Evolutionary conservation across 2,113 vertebrate species (phyloP).

Genomic region (Astur gentilis): DNA sequence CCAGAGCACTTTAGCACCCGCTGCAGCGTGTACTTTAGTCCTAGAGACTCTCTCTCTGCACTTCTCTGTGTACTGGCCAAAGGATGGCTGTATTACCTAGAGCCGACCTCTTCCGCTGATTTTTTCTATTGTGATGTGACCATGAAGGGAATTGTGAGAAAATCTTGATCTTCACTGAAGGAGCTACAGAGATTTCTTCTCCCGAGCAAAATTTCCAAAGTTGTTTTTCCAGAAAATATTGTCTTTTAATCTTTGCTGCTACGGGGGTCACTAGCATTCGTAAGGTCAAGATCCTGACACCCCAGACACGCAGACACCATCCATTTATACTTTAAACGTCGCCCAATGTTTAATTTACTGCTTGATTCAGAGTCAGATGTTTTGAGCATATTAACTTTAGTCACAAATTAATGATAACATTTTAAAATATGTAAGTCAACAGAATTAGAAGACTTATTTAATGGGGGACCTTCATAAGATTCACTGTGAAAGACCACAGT

Average conservation of each 20-base stretch:
- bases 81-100: neutral
- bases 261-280: accelerated
- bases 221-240: neutral
- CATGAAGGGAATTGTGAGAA: neutral
- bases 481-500: neutral
- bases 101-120: neutral
- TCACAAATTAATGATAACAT: neutral
- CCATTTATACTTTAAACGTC: neutral
- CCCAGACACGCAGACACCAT: neutral
- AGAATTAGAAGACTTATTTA: neutral
- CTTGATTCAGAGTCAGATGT: neutral
- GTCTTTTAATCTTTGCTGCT: neutral
- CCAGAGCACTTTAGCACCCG: accelerated
- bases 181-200: neutral
- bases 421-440: neutral
- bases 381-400: neutral
- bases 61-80: neutral
- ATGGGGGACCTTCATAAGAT: neutral
- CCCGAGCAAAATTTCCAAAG: neutral
- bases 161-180: neutral
- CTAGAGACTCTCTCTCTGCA: neutral
- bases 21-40: neutral
- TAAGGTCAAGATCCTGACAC: neutral
- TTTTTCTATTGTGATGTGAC: neutral
- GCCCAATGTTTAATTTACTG: neutral